Percentiles rank a stretch among this genome's conserved stretches.
Evolutionary conservation across 2,113 vertebrate species (phyloP).

Genomic region (Trochalopteron elliotii): DNA sequence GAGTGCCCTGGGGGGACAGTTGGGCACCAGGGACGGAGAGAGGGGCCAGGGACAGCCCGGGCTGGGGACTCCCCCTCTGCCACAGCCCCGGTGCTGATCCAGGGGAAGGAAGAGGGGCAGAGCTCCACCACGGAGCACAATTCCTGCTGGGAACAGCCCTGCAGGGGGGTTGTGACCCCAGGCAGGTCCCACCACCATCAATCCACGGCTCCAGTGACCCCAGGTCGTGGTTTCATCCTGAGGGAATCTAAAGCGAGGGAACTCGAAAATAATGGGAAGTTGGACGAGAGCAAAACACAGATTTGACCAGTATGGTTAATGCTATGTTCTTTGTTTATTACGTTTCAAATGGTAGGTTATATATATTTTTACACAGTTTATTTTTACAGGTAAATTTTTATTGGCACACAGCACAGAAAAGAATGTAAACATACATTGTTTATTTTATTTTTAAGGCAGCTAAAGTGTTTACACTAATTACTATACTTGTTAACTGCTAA

Average conservation of each 20-base stretch:
- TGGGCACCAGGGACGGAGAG: background rate
- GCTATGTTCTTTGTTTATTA: too few species aligned
- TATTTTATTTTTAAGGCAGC: too few species aligned
- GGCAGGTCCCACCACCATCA: background rate
- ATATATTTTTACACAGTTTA: too few species aligned
- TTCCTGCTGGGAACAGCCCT: background rate
- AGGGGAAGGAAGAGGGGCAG: background rate
- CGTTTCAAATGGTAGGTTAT: too few species aligned
- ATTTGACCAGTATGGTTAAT: too few species aligned
- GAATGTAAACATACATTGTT: too few species aligned
- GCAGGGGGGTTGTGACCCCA: background rate
- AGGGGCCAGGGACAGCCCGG: background rate
- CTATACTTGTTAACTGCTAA: too few species aligned
- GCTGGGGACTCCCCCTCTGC: background rate
- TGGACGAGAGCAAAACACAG: too few species aligned
- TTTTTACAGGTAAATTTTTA: too few species aligned
- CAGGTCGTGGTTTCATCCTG: background rate
- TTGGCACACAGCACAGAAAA: too few species aligned
- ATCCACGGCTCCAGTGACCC: fast-evolving
- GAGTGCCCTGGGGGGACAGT: fast-evolving
- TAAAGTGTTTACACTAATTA: too few species aligned
- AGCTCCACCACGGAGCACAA: fast-evolving
- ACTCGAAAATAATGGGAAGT: too few species aligned
- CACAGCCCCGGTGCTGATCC: background rate
- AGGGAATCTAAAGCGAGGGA: background rate